Percentiles rank a stretch among this genome's conserved stretches.
These are phyloP conservation scores for Bombus superbus DNA, from an alignment of 1,140 invertebrate genomes.

Conservation along the genomic window DNA sequence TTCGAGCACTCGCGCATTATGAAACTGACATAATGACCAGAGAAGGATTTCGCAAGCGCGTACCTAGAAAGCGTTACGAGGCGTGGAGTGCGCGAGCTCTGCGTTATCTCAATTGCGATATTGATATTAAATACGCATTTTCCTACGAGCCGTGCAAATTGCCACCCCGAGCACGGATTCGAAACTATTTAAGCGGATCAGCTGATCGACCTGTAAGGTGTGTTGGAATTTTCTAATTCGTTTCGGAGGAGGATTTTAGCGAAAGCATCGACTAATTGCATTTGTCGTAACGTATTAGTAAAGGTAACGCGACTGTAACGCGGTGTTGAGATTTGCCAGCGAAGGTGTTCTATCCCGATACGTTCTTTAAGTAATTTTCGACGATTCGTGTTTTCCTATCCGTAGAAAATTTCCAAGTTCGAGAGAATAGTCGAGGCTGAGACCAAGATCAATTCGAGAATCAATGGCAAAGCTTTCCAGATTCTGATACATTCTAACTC, in stretches of 20 bases:
- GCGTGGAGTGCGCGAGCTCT: conserved; percentile 20
- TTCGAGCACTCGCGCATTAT: conserved; percentile 49
- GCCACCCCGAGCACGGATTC: not conserved
- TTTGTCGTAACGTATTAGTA: not conserved
- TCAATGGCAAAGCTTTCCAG: too few relatives aligned
- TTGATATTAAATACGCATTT: conserved; percentile 43
- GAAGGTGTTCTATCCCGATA: too few relatives aligned
- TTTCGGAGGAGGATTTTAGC: not conserved
- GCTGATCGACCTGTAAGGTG: not conserved
- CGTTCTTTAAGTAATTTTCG: too few relatives aligned
- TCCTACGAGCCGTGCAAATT: not conserved
- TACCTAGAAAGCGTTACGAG: conserved; percentile 62
- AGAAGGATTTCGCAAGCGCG: conserved; percentile 50
- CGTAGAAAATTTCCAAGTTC: not conserved
- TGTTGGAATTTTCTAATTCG: not conserved
- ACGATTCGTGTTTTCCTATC: not conserved
- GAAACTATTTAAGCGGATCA: not conserved
- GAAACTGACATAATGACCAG: conserved; percentile 60
- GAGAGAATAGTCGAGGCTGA: not conserved
- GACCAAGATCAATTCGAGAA: too few relatives aligned
- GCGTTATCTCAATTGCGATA: conserved; percentile 44
- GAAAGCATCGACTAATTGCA: not conserved
- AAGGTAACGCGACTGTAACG: not conserved
- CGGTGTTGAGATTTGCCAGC: not conserved
- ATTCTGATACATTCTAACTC: too few relatives aligned